A percentile compares a stretch with the other conserved stretches of the same genome.
These are phyloP conservation scores for Myotis pilosus DNA, from an alignment of 2,797 vertebrate genomes.

Conservation along the genomic window DNA sequence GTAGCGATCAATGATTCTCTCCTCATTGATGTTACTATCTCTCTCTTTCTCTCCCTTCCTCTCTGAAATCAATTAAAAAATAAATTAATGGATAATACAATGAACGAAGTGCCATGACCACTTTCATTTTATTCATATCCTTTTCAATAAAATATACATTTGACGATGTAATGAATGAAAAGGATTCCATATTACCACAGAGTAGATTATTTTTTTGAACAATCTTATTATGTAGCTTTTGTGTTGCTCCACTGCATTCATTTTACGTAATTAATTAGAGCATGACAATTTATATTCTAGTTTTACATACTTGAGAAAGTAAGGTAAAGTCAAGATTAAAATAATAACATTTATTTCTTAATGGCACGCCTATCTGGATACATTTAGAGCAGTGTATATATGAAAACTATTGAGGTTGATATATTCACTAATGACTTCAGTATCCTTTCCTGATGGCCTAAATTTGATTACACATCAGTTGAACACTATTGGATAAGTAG, in stretches of 20 bases:
- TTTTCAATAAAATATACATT: not conserved
- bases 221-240: not conserved
- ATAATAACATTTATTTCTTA: not conserved
- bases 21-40: too few species aligned
- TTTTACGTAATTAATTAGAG: not conserved
- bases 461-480: conserved; percentile 42
- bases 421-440: conserved; percentile 43
- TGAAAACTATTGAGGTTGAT: conserved; percentile 31
- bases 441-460: conserved; percentile 33
- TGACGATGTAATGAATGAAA: not conserved
- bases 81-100: not conserved
- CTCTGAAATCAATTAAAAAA: too few species aligned
- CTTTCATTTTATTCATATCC: not conserved
- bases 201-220: not conserved
- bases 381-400: not conserved
- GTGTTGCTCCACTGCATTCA: not conserved
- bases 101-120: not conserved
- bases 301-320: not conserved
- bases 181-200: not conserved
- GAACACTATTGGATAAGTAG: not conserved
- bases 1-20: too few species aligned
- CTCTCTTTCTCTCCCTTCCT: too few species aligned
- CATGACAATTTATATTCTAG: not conserved
- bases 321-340: not conserved
- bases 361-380: not conserved